A percentile compares a stretch with the other conserved stretches of the same genome.
Conservation (phyloP, 2,113 vertebrate genomes). For the Coryphaenoides rupestris region DNA sequence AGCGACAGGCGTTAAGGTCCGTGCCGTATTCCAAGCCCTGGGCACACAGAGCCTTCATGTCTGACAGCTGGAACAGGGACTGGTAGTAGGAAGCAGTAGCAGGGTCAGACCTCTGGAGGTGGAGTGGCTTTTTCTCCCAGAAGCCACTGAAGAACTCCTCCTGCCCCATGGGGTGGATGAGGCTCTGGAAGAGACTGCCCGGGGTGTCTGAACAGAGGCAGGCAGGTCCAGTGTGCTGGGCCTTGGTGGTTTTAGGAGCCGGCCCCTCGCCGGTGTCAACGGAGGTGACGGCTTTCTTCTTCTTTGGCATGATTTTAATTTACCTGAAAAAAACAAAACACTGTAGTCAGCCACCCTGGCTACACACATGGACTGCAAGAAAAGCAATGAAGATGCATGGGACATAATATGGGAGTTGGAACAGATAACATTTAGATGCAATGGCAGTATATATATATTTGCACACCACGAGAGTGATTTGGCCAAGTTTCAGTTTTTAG, state of each 20-base stretch:
- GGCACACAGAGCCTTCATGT: constrained; percentile 75
- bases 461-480: no score
- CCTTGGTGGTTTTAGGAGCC: constrained; percentile 62
- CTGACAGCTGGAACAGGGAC: constrained; percentile 80
- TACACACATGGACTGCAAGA: no score
- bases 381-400: no score
- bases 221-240: accelerated
- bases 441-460: no score
- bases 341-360: no score
- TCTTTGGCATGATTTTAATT: constrained; percentile 73
- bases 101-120: constrained; percentile 75
- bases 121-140: constrained; percentile 88
- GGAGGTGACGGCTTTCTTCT: constrained; percentile 29
- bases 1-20: constrained; percentile 83
- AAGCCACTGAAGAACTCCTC: constrained; percentile 82
- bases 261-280: background rate
- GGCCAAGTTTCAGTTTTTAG: no score
- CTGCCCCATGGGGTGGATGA: constrained; percentile 78
- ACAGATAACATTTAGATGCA: no score
- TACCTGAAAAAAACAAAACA: background rate
- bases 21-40: constrained; percentile 71
- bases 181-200: constrained; percentile 76
- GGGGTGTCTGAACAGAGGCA: constrained; percentile 74
- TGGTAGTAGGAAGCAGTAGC: constrained; percentile 68
- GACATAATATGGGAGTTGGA: no score